Evolutionary conservation across 2,888 invertebrate species (phyloP).

Genomic region (Mythimna loreyi): DNA sequence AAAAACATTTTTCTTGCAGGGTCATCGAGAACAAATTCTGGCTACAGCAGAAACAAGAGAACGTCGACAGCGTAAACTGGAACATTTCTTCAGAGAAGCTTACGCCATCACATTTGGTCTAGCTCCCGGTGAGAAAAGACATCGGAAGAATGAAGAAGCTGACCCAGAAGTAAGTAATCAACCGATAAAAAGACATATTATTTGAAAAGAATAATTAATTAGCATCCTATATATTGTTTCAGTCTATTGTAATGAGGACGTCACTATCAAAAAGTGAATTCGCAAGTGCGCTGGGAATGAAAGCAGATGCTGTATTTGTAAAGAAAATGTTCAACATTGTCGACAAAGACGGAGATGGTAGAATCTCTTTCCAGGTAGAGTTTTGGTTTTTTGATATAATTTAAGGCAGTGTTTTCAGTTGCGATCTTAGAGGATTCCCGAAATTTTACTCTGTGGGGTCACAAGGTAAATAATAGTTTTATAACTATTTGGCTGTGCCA

Average conservation of each 20-base stretch:
- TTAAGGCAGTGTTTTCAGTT: neutral
- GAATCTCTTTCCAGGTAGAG: conserved; percentile 96
- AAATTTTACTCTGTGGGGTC: too few species aligned
- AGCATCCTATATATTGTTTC: conserved; percentile 56
- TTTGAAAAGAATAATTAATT: neutral
- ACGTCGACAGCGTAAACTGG: conserved; percentile 97
- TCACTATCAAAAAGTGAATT: conserved; percentile 98
- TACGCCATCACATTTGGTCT: conserved; percentile 98
- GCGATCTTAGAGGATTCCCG: too few species aligned
- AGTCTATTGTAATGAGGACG: conserved; percentile 97
- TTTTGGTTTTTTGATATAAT: neutral
- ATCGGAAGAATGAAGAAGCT: conserved; percentile 93
- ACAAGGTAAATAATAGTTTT: too few species aligned
- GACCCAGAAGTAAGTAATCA: conserved; percentile 92
- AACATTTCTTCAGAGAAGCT: conserved; percentile 99
- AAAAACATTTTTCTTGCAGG: conserved; percentile 73
- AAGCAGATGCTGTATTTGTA: conserved; percentile 98
- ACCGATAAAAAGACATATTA: neutral
- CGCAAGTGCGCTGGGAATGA: conserved; percentile 98
- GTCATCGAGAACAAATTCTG: conserved; percentile 96
- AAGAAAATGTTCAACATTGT: conserved; percentile 99
- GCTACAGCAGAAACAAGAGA: conserved; percentile 98
- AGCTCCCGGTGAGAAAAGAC: conserved; percentile 95
- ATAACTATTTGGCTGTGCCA: too few species aligned
- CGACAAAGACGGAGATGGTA: conserved; percentile 97